These are phyloP conservation scores for Stenolophus ochropezus DNA, from an alignment of 2,888 invertebrate species.

Conservation along the genomic window DNA sequence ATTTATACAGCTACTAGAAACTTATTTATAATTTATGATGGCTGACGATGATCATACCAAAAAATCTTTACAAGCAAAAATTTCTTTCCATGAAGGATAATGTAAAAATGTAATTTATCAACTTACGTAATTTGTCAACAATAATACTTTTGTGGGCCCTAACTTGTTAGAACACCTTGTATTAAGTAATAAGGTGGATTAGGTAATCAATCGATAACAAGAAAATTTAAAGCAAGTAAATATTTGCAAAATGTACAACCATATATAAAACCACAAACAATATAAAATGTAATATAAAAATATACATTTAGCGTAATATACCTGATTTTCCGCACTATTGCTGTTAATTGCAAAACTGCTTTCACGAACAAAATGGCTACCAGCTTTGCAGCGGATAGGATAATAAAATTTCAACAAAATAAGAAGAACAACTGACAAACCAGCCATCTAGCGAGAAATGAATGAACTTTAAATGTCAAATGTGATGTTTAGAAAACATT, in stretches of 20 bases:
- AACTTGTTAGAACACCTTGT: slow-evolving; percentile 28
- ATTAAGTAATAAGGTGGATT: slow-evolving; percentile 47
- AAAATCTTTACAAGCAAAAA: slow-evolving; percentile 48
- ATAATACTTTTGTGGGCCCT: slow-evolving; percentile 17
- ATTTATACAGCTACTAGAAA: slow-evolving; percentile 28
- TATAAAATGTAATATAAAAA: slow-evolving; percentile 33
- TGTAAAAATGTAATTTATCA: slow-evolving; percentile 17
- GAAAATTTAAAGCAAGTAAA: slow-evolving; percentile 15
- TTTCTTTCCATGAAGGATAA: slow-evolving; percentile 23
- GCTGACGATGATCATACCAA: slow-evolving; percentile 36
- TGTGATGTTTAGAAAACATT: slow-evolving; percentile 1
- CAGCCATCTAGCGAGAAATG: slow-evolving; percentile 9
- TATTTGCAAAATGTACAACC: slow-evolving; percentile 56
- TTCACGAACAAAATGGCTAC: slow-evolving; percentile 64
- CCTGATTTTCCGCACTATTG: slow-evolving; percentile 51
- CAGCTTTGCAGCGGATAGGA: slow-evolving; percentile 8
- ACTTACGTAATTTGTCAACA: slow-evolving; percentile 36
- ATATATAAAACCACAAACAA: slow-evolving; percentile 14
- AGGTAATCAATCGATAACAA: slow-evolving; percentile 58
- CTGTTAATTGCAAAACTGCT: slow-evolving; percentile 28
- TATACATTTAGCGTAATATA: slow-evolving; percentile 52
- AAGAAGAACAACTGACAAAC: slow-evolving; percentile 5
- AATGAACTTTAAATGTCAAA: not conserved
- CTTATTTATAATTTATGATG: slow-evolving; percentile 37
- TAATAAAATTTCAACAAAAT: slow-evolving; percentile 11